Evolutionary conservation across 53 echinoderm and acorn worm genomes (phyloP).

Genomic region (Luidia sarsii): DNA sequence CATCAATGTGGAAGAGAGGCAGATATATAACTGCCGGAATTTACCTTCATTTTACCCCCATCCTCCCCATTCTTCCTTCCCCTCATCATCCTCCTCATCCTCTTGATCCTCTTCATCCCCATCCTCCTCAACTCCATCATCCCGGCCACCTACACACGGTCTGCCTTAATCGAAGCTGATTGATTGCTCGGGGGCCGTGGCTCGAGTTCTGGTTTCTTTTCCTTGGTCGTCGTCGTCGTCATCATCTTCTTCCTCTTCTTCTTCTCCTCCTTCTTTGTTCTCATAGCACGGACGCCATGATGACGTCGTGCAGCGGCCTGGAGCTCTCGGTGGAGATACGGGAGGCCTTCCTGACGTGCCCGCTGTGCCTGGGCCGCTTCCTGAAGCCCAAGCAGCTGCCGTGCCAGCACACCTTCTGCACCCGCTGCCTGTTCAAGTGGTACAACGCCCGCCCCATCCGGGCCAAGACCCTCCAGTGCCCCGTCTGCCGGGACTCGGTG

Average conservation of each 20-base stretch:
- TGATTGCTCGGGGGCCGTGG: too few species aligned
- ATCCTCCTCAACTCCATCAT: too few species aligned
- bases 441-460: slow-evolving; percentile 69
- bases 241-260: too few species aligned
- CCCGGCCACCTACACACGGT: too few species aligned
- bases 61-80: too few species aligned
- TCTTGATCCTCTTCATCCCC: too few species aligned
- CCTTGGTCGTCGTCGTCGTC: too few species aligned
- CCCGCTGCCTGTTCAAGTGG: slow-evolving; percentile 83
- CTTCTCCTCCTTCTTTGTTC: not conserved
- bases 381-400: slow-evolving; percentile 65
- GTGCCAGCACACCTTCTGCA: slow-evolving; percentile 89
- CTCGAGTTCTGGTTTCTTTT: too few species aligned
- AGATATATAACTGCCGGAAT: too few species aligned
- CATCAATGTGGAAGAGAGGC: too few species aligned
- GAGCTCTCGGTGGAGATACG: slow-evolving; percentile 71
- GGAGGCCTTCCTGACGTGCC: slow-evolving; percentile 80
- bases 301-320: slow-evolving; percentile 57
- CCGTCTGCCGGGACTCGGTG: slow-evolving; percentile 71
- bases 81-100: too few species aligned
- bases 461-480: slow-evolving; percentile 68
- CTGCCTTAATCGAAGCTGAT: not conserved
- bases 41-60: too few species aligned
- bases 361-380: slow-evolving; percentile 78
- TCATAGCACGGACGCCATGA: not conserved